Evolutionary conservation across 2,797 vertebrate species (phyloP), one percentile per base, ranked within the genome.

Genomic region (Microcaecilia unicolor): DNA sequence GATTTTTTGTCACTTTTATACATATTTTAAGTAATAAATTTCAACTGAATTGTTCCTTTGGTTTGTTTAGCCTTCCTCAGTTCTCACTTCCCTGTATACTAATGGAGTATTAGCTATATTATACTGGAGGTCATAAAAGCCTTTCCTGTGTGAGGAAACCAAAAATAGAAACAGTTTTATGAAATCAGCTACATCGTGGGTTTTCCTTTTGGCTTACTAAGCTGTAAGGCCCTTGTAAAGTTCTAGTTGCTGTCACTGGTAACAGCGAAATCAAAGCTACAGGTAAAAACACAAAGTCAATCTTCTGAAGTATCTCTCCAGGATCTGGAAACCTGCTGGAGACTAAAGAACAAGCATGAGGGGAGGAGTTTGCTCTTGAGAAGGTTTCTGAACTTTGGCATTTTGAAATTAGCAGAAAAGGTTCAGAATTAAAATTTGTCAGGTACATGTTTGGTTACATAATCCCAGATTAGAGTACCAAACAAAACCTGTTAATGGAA

Each of bases 191-290:
- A 39, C 40, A 22, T 28, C 26, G 14, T 25, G 25, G 26, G 14
- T 3, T 25, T 15, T 3, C 13, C 18, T 68, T n/a, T 52, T 66
- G 41, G 37, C 37, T 24, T 48, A 62, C 16, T 41, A 34, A 31
- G 40, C 17, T 47, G 15, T 12, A 51, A 14, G 34, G 25, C 41
- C 24, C 27, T 27, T 51, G 8, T 18, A 43, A 45, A 12, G 36
- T 25, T 36, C 46, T 9, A 57, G 30, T 15, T 58, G 37, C 46
- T 51, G n/a, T n/a, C n/a, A n/a, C n/a, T n/a, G n/a, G n/a, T n/a
- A n/a, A n/a, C n/a, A n/a, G 16, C 26, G 42, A 45, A 34, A 29
- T 7, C 23, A 8, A 23, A 5, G 37, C 10, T n/a, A n/a, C n/a
- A n/a, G n/a, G n/a, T n/a, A n/a, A n/a, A n/a, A n/a, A n/a, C n/a